phyloP scores from a whole-genome alignment of 2,888 invertebrate species.

The Ochropleura plecta region DNA sequence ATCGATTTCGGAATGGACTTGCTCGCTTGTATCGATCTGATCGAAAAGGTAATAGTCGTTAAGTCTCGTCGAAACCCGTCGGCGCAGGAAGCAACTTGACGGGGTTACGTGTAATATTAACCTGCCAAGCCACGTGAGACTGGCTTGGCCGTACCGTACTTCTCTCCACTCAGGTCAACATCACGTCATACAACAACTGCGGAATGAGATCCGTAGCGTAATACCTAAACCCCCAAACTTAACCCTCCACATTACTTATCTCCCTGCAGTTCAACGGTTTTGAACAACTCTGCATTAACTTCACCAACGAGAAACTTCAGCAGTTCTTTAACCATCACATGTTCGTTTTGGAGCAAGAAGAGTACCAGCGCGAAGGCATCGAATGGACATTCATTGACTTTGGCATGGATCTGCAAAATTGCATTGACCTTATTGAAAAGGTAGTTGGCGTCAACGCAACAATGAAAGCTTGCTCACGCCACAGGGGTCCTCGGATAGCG shows the following conservation, averaged over 20 bases:
- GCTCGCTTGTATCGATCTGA: conserved; percentile 98
- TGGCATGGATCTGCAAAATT: conserved; percentile 98
- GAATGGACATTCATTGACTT: conserved; percentile 99
- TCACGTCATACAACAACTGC: conserved; percentile 76
- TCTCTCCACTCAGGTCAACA: conserved; percentile 46
- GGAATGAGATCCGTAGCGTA: conserved; percentile 86
- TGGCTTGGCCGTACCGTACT: conserved; percentile 56
- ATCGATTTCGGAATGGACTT: conserved; percentile 99
- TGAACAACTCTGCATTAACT: conserved; percentile 99
- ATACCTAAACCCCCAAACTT: conserved; percentile 77
- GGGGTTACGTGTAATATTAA: conserved; percentile 64
- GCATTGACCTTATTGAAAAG: conserved; percentile 99
- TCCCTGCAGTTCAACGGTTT: conserved; percentile 97
- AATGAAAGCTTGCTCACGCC: conserved; percentile 89
- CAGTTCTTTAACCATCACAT: conserved; percentile 99
- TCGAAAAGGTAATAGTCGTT: conserved; percentile 95
- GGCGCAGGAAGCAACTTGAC: conserved; percentile 73
- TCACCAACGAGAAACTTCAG: conserved; percentile 99
- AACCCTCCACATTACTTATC: conserved; percentile 83
- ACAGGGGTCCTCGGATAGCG: conserved; percentile 78
- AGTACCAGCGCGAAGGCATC: conserved; percentile 98
- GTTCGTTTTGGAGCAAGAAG: conserved; percentile 99
- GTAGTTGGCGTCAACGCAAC: conserved; percentile 92
- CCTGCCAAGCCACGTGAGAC: conserved; percentile 67
- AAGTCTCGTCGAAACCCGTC: conserved; percentile 70